Percentiles rank a stretch among this genome's conserved stretches.
Evolutionary conservation across 2,113 vertebrate genomes (phyloP).

Genomic region (Blennius ocellaris): DNA sequence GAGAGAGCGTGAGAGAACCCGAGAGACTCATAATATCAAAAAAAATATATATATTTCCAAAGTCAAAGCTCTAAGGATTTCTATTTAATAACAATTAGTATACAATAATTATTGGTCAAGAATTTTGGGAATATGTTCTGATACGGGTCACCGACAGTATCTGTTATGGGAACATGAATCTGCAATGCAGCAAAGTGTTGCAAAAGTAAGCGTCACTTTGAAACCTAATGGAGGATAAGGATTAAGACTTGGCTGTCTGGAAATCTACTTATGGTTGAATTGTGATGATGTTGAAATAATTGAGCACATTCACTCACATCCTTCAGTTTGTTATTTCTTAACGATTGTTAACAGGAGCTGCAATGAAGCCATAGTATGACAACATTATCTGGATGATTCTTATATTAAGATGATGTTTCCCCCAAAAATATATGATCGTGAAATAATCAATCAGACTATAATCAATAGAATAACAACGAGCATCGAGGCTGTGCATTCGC

Average conservation of each 20-base stretch:
- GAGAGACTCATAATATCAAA: not conserved
- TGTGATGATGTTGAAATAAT: too few species aligned
- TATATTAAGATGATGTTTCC: not conserved
- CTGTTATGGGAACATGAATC: not conserved
- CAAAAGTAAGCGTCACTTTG: not conserved
- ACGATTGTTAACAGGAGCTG: not conserved
- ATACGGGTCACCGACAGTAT: not conserved
- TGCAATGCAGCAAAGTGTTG: not conserved
- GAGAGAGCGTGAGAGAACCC: not conserved
- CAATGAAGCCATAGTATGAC: not conserved
- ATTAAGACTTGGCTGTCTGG: not conserved
- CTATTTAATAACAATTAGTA: too few species aligned
- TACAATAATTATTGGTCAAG: too few species aligned
- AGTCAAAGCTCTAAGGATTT: too few species aligned
- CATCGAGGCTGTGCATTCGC: not conserved
- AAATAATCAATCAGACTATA: not conserved
- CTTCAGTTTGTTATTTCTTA: too few species aligned
- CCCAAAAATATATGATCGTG: not conserved
- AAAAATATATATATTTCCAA: too few species aligned
- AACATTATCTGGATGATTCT: not conserved
- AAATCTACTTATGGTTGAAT: not conserved
- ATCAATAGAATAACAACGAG: constrained; percentile 1
- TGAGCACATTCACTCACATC: too few species aligned
- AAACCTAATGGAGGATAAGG: not conserved
- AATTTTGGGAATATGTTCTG: too few species aligned